phyloP scores from a whole-genome alignment of 2,797 vertebrate genomes.

The Eutrigla gurnardus region DNA sequence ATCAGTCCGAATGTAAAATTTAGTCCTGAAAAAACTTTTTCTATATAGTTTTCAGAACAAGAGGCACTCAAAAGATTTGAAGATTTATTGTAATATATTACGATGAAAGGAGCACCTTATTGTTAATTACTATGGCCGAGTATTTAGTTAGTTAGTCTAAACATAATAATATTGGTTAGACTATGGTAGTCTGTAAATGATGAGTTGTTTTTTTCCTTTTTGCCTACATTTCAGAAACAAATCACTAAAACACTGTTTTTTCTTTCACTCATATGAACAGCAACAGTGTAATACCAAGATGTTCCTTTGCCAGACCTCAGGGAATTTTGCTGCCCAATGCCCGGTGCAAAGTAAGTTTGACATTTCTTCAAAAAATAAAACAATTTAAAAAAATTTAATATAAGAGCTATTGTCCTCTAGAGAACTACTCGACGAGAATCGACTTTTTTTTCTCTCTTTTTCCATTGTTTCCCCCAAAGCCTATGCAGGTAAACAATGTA shows the following conservation, averaged over 20 bases:
- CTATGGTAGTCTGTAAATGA: neutral
- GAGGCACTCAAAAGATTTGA: neutral
- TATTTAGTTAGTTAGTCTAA: neutral
- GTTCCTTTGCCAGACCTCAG: rapidly evolving
- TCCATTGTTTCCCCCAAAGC: neutral
- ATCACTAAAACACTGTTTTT: neutral
- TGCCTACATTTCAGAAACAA: slow-evolving; percentile 14
- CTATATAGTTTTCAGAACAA: neutral
- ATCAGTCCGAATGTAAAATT: neutral
- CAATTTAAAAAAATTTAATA: neutral
- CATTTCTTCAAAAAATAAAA: slow-evolving; percentile 18
- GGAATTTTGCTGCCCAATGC: rapidly evolving
- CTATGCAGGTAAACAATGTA: rapidly evolving
- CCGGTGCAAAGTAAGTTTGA: neutral
- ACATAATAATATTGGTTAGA: neutral
- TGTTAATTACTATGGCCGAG: neutral
- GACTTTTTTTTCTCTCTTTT: neutral
- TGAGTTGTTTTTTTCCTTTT: neutral
- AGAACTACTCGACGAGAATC: neutral
- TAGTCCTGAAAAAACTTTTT: neutral
- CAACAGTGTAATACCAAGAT: neutral
- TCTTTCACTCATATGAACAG: slow-evolving; percentile 60
- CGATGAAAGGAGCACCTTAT: neutral
- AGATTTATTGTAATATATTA: neutral
- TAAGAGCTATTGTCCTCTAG: neutral